Evolutionary conservation across 2,113 vertebrate genomes (phyloP).

Genomic region (Ammodytes dubius): DNA sequence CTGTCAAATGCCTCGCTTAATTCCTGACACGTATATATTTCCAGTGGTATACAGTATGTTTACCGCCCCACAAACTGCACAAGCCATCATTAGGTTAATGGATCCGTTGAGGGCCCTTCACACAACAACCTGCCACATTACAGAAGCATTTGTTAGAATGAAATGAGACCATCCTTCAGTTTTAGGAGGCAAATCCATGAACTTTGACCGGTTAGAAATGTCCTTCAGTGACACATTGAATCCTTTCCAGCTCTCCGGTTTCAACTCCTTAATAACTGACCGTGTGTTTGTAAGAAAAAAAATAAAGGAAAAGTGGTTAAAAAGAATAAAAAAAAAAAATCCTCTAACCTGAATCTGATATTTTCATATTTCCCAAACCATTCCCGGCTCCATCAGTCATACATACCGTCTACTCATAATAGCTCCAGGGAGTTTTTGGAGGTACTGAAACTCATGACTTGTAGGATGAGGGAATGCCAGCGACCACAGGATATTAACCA

Average conservation of each 20-base stretch:
- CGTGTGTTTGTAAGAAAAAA: constrained; percentile 13
- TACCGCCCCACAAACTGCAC: background rate
- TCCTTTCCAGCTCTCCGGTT: constrained; percentile 1
- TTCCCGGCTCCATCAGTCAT: background rate
- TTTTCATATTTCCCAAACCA: constrained; percentile 18
- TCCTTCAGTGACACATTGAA: background rate
- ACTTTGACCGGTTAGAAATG: background rate
- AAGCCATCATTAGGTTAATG: background rate
- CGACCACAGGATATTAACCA: constrained; percentile 53
- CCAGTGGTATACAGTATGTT: background rate
- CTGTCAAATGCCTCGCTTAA: background rate
- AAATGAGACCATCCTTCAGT: background rate
- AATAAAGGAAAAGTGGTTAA: background rate
- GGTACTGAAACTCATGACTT: constrained; percentile 4
- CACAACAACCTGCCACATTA: background rate
- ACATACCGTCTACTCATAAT: background rate
- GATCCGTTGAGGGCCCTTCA: background rate
- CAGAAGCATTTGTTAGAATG: background rate
- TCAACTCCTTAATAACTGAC: constrained; percentile 8
- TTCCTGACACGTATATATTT: background rate
- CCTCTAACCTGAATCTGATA: background rate
- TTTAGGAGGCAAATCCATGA: background rate
- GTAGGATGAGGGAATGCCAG: constrained; percentile 16
- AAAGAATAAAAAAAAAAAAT: constrained; percentile 8
- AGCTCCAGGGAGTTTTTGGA: background rate